Base-by-base conservation (phyloP, 2,113 vertebrate genomes). In the Eidolon helvum region DNA sequence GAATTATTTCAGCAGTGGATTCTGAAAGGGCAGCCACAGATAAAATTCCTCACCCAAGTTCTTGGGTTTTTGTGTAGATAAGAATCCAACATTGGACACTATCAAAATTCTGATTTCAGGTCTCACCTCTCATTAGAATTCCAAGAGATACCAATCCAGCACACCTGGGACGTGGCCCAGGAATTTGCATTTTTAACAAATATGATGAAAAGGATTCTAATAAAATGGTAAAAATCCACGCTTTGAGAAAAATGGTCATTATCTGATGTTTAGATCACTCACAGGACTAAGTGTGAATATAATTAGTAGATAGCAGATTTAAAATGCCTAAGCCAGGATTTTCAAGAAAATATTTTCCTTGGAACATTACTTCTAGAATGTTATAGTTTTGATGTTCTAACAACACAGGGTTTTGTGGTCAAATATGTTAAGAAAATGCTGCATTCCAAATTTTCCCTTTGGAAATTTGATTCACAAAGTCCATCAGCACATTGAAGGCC, bases 361-460 rank as follows among this genome's bases (percentile, higher is more conserved):
- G 53, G 28, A 96, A 66, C 35, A 82, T 65, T 80, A 65, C 30
- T 86, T 95, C 77, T 94, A 28, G 35, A 84, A 82, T 95, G 33
- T 93, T 45, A 33, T 78, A 14, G n/a, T 7, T 83, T 9, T 66
- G 19, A 22, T 96, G 40, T 4, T 86, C 12, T n/a, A 57, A 55
- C 92, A 90, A 38, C 57, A 83, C 91, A 88, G 11, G 5, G 0
- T 75, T 87, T 38, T 78, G 6, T 61, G 28, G 68, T 83, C 19
- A 84, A 63, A 63, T 83, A 55, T 7, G 2, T 61, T 90, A 72
- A 80, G 21, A 87, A 89, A 86, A 87, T n/a, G 24, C 40, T 93
- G 30, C 22, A 43, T 55, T 94, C 28, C 19, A 68, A 89, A 68
- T 74, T 30, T 43, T 68, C 21, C 33, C 8, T 95, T 78, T 61